Evolutionary conservation across 2,113 vertebrate genomes (phyloP), one percentile per base, ranked within the genome.

Genomic region (Macroglossus sobrinus): DNA sequence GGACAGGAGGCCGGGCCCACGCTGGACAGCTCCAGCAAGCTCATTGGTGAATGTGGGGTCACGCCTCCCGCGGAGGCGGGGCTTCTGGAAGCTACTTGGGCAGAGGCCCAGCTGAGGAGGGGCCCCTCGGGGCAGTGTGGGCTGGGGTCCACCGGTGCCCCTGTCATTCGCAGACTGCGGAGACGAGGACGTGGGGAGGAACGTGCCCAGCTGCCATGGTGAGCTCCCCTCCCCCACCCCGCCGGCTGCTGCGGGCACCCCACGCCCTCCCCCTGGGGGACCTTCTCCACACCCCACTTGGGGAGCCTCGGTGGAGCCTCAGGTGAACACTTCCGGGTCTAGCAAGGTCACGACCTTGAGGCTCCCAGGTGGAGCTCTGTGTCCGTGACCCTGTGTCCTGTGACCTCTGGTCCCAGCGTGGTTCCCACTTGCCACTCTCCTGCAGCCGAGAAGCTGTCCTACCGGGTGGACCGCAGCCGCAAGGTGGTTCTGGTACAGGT

Each of bases 191-290:
- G 97, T 99, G 85, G 98, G 97, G 95, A 98, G 94, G 91, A 95
- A 98, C 19, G 92, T 99, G 92, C 98, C 98, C n/a, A 98, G 97
- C 87, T 99, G 99, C 98, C 99, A 97, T 0, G 99, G 99, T 99
- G 98, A 99, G 50, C 14, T 13, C 19, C 26, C 15, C 6, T 5
- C 24, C 0, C 24, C 85, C 26, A 0, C 28, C 84, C 40, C 76
- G 8, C n/a, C 4, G 40, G 21, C 6, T 4, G 28, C 16, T 43
- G 13, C 5, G 4, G 35, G 16, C 80, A 11, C 74, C 50, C 26
- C n/a, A 4, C 7, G 15, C 55, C 30, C 64, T 22, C 21, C 21
- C 22, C 0, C 28, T 0, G 4, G 30, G 45, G 5, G 45, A 47
- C 45, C 82, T 61, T 55, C 74, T 12, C 24, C 35, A 55, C 4